Conservation (phyloP, 2,113 vertebrate species). For the Miniopterus natalensis region DNA sequence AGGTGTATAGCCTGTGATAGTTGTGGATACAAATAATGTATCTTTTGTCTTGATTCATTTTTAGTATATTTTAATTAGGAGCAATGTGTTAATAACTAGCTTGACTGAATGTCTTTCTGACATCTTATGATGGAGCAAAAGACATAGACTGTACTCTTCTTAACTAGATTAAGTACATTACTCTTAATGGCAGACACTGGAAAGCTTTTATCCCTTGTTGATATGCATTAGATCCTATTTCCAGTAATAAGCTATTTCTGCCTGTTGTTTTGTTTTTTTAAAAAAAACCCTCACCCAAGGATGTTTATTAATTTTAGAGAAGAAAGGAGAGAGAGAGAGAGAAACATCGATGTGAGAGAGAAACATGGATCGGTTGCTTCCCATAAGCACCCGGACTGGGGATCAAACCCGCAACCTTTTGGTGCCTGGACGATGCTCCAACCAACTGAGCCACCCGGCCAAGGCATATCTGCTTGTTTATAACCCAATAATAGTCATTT, state of each 20-base stretch:
- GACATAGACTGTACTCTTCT: not conserved
- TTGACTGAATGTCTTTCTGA: not conserved
- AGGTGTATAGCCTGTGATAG: not conserved
- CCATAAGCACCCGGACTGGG: too few species aligned
- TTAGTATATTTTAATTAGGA: conserved; percentile 36
- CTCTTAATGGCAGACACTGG: not conserved
- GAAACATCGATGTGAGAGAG: too few species aligned
- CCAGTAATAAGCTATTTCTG: conserved; percentile 10
- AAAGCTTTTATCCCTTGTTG: not conserved
- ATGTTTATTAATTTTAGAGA: too few species aligned
- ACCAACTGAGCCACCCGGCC: too few species aligned
- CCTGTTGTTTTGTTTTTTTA: not conserved
- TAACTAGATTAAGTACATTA: not conserved
- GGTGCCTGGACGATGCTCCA: too few species aligned
- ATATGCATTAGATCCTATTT: not conserved
- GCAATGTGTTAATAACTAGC: not conserved
- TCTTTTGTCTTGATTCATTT: not conserved
- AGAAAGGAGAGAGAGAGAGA: too few species aligned
- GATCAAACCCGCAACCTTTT: too few species aligned
- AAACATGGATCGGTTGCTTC: too few species aligned
- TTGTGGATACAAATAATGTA: not conserved
- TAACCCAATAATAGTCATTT: not conserved
- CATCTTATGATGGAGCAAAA: not conserved
- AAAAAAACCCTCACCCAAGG: too few species aligned
- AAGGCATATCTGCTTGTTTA: not conserved